A percentile compares a stretch with the other conserved stretches of the same genome.
Evolutionary conservation across 2,113 vertebrate species (phyloP).

Genomic region (Nesogale talazaci): DNA sequence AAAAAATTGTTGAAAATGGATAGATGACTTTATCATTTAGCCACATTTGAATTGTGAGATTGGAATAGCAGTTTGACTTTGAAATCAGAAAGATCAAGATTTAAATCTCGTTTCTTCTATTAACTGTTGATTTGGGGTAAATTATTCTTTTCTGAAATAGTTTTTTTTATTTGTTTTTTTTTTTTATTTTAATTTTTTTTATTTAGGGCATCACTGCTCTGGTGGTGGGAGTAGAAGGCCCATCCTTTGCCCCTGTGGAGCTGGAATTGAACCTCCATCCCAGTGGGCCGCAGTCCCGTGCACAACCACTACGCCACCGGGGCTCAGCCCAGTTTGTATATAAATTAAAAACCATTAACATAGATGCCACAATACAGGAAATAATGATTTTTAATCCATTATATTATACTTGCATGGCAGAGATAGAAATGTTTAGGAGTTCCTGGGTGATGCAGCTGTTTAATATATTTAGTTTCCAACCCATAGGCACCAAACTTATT

Average conservation of each 20-base stretch:
- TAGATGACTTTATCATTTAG: slow-evolving; percentile 39
- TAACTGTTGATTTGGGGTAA: background rate
- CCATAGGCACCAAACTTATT: too few relatives aligned
- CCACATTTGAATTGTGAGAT: slow-evolving; percentile 47
- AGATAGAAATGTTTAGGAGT: background rate
- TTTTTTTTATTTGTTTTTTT: too few relatives aligned
- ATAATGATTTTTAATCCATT: background rate
- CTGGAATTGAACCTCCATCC: too few relatives aligned
- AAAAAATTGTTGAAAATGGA: background rate
- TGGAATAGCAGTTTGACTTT: slow-evolving; percentile 33
- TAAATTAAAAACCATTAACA: background rate
- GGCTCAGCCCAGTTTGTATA: too few relatives aligned
- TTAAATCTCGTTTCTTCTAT: slow-evolving; percentile 1
- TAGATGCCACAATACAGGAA: slow-evolving; percentile 31
- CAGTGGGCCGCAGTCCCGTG: too few relatives aligned
- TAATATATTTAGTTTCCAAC: too few relatives aligned
- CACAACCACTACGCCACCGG: too few relatives aligned
- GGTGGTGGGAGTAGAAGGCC: too few relatives aligned
- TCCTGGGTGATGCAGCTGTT: background rate
- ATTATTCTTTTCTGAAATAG: slow-evolving; percentile 52
- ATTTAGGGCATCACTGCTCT: too few relatives aligned
- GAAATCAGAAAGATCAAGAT: slow-evolving; percentile 20
- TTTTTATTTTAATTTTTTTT: too few relatives aligned
- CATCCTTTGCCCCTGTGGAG: too few relatives aligned
- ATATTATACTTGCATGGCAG: slow-evolving; percentile 1